Evolutionary conservation across 2,888 invertebrate species (phyloP), one percentile per base, ranked within the genome.

Genomic region (Pycnomerus fuliginosus): DNA sequence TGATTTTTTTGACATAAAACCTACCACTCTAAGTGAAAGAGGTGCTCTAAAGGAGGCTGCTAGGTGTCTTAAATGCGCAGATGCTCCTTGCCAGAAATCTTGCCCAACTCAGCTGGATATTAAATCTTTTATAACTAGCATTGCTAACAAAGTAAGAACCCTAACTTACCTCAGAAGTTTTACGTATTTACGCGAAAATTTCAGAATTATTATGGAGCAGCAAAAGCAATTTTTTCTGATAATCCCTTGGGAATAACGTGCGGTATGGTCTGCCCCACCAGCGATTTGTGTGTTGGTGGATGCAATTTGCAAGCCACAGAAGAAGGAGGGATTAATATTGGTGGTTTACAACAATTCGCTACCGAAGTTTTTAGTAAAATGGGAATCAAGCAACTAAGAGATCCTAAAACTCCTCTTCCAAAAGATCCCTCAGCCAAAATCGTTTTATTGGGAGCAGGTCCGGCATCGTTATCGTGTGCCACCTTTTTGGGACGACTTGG

Each of bases 201-300:
- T 1, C 70, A 91, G 87, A 99, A 99, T 72, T 98, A 94, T 70
- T 99, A 99, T 77, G 98, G 99, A 13, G 93, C 98, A 1, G 90
- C 94, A 0, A 94, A 94, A 67, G 85, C 90, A 0, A 99, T 99
- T 40, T 82, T 99, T 41, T 96, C 96, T 0, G 98, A 99, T 69
- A 99, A 99, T 71, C 98, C 99, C 0, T 73, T 98, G 37, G 99
- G 95, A 0, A 76, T 96, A 1, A 92, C 93, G 0, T 95, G 95
- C 61, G 95, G 95, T 15, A 99, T 99, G 98, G 97, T 99, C 13
- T 98, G 98, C 59, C 98, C 98, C 1, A 98, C 98, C 0, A 96
- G 95, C 66, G 98, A 99, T 71, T 81, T 99, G 1, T 99, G 98
- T 69, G 97, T 97, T 0, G 98, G 98, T 0, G 95, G 96, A 0